Base-by-base conservation (phyloP, 1,140 invertebrate genomes). In the Lycorma delicatula region DNA sequence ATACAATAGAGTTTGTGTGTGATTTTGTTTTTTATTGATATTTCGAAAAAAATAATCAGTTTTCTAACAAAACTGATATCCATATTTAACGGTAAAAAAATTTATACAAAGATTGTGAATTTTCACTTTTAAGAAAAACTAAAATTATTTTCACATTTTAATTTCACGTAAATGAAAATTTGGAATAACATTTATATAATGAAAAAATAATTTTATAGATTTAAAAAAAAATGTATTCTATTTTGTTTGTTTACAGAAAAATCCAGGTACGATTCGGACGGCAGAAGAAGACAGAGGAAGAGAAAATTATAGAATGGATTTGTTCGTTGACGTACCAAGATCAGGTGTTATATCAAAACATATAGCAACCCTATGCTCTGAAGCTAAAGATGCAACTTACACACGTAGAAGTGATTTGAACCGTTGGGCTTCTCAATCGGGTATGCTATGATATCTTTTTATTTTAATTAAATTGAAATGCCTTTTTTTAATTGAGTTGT, bases 271-370 rank as follows among this genome's bases (percentile, higher is more conserved):
- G 22, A 80, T 91, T 16, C 74, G 92, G 38, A 83, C 84, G 1
- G 89, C 93, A 0, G 93, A 97, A 70, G 91, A 94, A 65, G 90
- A 95, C 66, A 81, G 84, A 62, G 88, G 88, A 3, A 81, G 83
- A 66, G 81, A 86, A 20, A 89, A 86, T 67, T 83, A 85, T 56
- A 85, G 85, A 0, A 84, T 93, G 79, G 89, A 92, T 65, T 80
- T 91, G 12, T 85, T 85, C 72, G 79, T 91, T 1, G 79, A 86
- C 60, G 68, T 86, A 13, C 74, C 73, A 47, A 78, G 80, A 60
- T 81, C 85, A 6, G 77, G 76, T 52, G 75, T 86, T 49, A 83
- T 93, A 60, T 89, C 88, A 0, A 79, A 83, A 1, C 84, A 89
- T 51, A 80, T 92, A 26, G 76, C 79, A 25, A 74, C 79, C 1